Base-by-base conservation (phyloP, 1,140 invertebrate species). In the Chymomyza costata region DNA sequence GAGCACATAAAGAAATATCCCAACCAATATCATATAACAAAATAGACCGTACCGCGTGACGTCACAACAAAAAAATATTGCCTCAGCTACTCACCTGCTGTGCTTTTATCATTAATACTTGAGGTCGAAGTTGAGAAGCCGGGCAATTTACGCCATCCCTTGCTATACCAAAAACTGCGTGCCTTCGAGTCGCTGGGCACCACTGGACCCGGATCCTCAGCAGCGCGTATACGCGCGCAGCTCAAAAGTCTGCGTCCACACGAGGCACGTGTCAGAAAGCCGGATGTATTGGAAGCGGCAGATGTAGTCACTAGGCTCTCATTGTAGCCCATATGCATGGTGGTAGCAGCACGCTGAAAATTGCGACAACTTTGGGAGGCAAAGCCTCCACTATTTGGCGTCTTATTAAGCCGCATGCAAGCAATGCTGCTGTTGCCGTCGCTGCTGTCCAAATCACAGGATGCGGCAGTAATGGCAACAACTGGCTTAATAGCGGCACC, bases 71-170 rank as follows among this genome's bases (percentile, higher is more conserved):
- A n/a, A n/a, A n/a, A n/a, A n/a, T n/a, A n/a, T n/a, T n/a, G n/a
- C n/a, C n/a, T n/a, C n/a, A n/a, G n/a, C n/a, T n/a, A 86, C 87
- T 89, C 74, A 90, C 89, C 88, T 82, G 89, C 87, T 53, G 90
- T 82, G 52, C 89, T 89, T 10, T 89, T 86, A 73, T 91, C 90
- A 54, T 90, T 90, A 65, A 90, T 90, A 71, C 89, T 91, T 61
- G 89, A 89, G 19, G 88, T 91, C 65, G 89, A 90, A 3, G 78
- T 82, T 31, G 90, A 90, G 52, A 93, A 90, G 11, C 90, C 90
- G 13, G 92, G 91, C 53, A 93, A 87, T 82, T 93, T 93, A 71
- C 91, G 92, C 93, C 92, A 94, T 1, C 90, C 88, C 68, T 92
- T 92, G 85, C 91, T 91, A 55, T 90, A 91, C 89, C 90, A 91